Evolutionary conservation across 2,113 vertebrate genomes (phyloP).

Genomic region (Carassius carassius): DNA sequence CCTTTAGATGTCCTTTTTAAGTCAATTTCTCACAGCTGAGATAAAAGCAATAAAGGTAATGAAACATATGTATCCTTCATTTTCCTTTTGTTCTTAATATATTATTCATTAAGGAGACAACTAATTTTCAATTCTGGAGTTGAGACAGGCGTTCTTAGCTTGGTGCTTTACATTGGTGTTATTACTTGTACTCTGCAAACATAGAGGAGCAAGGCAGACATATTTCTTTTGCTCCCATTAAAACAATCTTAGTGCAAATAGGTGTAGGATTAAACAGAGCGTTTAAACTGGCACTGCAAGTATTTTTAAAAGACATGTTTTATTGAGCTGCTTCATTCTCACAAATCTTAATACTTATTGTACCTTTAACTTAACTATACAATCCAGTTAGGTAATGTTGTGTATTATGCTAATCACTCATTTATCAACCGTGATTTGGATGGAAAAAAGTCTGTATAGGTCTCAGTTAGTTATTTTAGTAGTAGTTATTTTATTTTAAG

Average conservation of each 20-base stretch:
- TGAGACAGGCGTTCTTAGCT: constrained; percentile 53
- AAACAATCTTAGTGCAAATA: constrained; percentile 55
- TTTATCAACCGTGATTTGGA: constrained; percentile 39
- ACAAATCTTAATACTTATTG: constrained; percentile 49
- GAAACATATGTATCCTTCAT: constrained; percentile 45
- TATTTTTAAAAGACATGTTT: constrained; percentile 49
- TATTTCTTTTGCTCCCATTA: constrained; percentile 40
- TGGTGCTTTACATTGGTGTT: constrained; percentile 56
- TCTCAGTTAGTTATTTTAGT: background rate
- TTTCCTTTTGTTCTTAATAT: constrained; percentile 52
- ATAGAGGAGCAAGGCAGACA: constrained; percentile 51
- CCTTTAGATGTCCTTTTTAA: background rate
- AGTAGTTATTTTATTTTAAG: background rate
- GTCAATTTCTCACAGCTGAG: constrained; percentile 38
- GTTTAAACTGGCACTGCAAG: constrained; percentile 30
- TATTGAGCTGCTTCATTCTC: constrained; percentile 52
- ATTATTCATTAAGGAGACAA: constrained; percentile 57
- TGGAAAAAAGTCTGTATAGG: background rate
- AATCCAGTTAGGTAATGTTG: constrained; percentile 31
- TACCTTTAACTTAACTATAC: constrained; percentile 46
- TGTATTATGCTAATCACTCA: constrained; percentile 40
- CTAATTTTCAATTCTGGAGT: constrained; percentile 49
- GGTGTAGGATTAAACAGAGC: constrained; percentile 51
- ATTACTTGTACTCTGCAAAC: constrained; percentile 58
- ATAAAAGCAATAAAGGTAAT: constrained; percentile 26